Base-by-base conservation (phyloP, 2,113 vertebrate species). In the Corythoichthys haematopterus region DNA sequence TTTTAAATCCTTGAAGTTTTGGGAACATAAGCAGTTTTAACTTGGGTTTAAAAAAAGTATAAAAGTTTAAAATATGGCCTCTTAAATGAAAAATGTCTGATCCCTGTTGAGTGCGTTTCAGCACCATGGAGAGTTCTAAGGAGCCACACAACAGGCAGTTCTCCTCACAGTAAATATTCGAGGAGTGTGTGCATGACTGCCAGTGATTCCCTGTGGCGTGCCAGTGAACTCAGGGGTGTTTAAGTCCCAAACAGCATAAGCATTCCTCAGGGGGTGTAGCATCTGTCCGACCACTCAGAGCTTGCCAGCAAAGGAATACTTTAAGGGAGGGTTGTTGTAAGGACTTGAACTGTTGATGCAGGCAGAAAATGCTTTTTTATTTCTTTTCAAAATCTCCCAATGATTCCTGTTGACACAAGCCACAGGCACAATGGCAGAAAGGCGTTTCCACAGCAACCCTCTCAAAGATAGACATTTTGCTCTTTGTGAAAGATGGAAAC, bases 381-480 rank as follows among this genome's bases (percentile, higher is more conserved):
- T 68, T 64, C 45, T 59, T 74, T 72, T 59, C 28, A 75, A 74
- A 71, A 70, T 45, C 62, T 64, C 50, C 48, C 68, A 33, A 56
- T 71, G 62, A n/a, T 20, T 65, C 35, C 53, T 14, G 37, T 65
- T 68, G 73, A 66, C 66, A 36, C 15, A 15, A 3, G 1, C 50
- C 64, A 5, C 56, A 4, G 57, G 66, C 28, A 58, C 66, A 60
- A 63, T 71, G 57, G 62, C 53, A 65, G 64, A 14, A 37, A 14
- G 52, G 36, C 65, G 45, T 77, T 73, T 75, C 72, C 70, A 66
- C 52, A 61, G 69, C 68, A 77, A 72, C 70, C 46, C 45, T 15
- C 35, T 60, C 62, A 6, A 33, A 68, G 51, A 58, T 40, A 15
- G 20, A 35, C 48, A 20, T 12, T 28, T 13, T 12, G 20, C 12